phyloP scores from a whole-genome alignment of 2,888 invertebrate genomes.

The Protonemura montana region DNA sequence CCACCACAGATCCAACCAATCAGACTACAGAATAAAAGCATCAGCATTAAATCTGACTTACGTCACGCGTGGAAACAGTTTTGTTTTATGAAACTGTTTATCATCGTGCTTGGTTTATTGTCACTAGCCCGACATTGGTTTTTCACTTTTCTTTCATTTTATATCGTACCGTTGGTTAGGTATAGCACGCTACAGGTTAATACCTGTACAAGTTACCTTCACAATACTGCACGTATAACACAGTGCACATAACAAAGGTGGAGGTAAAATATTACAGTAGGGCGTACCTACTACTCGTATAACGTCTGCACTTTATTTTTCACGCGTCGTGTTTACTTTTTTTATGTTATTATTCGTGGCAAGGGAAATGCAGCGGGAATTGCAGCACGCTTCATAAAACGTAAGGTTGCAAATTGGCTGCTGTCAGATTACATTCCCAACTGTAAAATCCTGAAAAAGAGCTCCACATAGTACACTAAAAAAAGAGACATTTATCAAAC shows the following conservation, averaged over 20 bases:
- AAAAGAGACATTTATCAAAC: no score
- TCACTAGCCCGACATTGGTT: background rate
- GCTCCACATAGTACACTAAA: background rate
- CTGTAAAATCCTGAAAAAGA: background rate
- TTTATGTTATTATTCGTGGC: background rate
- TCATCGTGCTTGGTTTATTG: background rate
- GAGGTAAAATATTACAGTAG: no score
- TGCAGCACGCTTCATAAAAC: background rate
- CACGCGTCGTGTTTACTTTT: background rate
- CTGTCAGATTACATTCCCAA: background rate
- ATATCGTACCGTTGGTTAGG: background rate
- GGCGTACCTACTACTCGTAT: no score
- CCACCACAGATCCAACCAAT: background rate
- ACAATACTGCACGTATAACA: no score
- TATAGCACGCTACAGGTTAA: no score
- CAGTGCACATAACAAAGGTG: no score
- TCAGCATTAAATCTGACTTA: no score
- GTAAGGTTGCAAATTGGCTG: background rate
- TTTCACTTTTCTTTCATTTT: background rate
- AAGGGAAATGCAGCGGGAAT: background rate
- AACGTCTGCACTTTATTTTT: no score
- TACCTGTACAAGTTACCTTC: no score
- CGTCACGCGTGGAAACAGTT: background rate
- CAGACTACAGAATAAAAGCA: background rate
- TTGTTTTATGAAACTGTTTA: background rate